phyloP scores from a whole-genome alignment of 2,797 vertebrate genomes.

The Bovichtus diacanthus region DNA sequence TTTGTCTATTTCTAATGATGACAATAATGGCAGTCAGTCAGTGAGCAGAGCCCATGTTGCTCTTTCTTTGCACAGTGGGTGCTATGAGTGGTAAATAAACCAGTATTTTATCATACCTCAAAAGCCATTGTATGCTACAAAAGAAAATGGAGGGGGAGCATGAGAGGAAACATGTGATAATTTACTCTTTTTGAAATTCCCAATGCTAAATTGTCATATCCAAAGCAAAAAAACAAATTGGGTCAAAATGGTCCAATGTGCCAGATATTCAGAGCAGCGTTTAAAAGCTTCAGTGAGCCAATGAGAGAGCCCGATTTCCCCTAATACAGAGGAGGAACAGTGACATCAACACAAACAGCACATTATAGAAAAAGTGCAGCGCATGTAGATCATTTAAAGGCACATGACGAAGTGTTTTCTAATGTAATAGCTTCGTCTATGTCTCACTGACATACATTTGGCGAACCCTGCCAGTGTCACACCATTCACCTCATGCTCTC shows the following conservation, averaged over 20 bases:
- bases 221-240: conserved; percentile 43
- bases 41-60: neutral
- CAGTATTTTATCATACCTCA: conserved; percentile 23
- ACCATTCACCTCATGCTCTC: conserved; percentile 5
- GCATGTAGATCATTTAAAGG: neutral
- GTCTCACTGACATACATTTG: conserved; percentile 17
- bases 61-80: neutral
- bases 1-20: conserved; percentile 70
- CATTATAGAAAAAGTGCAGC: conserved; percentile 13
- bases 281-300: conserved; percentile 43
- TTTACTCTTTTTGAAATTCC: conserved; percentile 24
- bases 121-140: conserved; percentile 6
- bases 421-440: conserved; percentile 4
- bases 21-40: conserved; percentile 49
- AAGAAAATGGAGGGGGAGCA: neutral
- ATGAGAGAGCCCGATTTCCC: conserved; percentile 46
- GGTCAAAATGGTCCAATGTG: conserved; percentile 35
- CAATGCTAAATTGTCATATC: conserved; percentile 24
- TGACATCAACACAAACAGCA: conserved; percentile 30
- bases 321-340: conserved; percentile 16
- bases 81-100: conserved; percentile 8
- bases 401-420: conserved; percentile 8
- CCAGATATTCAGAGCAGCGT: conserved; percentile 10
- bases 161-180: conserved; percentile 15
- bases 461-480: neutral